Conservation (phyloP, 2,797 vertebrate species). For the Etheostoma perlongum region DNA sequence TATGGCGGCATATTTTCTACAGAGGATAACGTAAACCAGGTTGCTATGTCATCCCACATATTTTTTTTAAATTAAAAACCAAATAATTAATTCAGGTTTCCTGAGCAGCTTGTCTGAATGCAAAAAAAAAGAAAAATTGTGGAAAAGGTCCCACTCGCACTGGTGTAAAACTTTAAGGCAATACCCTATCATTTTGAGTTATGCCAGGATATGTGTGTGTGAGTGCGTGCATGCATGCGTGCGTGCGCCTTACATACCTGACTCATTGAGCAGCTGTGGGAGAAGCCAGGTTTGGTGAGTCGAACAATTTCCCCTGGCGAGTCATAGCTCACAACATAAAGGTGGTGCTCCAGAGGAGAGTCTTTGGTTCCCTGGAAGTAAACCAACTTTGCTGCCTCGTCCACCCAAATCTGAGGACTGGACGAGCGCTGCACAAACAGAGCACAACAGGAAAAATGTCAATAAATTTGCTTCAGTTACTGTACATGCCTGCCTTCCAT, state of each 20-base stretch:
- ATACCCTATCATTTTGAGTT: no score
- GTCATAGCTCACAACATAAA: slow-evolving; percentile 92
- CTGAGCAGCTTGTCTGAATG: no score
- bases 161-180: no score
- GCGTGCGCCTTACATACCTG: slow-evolving; percentile 81
- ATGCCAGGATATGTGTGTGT: not conserved
- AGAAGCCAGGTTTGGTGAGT: slow-evolving; percentile 90
- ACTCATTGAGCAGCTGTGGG: slow-evolving; percentile 93
- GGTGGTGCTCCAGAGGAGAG: slow-evolving; percentile 93
- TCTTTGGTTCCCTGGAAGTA: slow-evolving; percentile 94
- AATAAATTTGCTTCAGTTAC: not conserved
- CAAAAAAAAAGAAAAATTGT: no score
- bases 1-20: not conserved
- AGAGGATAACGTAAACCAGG: not conserved
- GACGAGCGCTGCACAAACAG: slow-evolving; percentile 65
- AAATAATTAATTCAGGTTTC: no score
- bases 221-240: not conserved
- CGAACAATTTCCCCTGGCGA: slow-evolving; percentile 85
- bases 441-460: not conserved
- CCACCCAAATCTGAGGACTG: slow-evolving; percentile 90
- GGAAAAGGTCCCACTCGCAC: no score
- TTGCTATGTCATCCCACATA: not conserved
- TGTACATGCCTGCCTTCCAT: not conserved
- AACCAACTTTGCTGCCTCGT: slow-evolving; percentile 88
- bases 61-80: no score